Conservation (phyloP, 2,888 invertebrate species). For the Ochropleura plecta region DNA sequence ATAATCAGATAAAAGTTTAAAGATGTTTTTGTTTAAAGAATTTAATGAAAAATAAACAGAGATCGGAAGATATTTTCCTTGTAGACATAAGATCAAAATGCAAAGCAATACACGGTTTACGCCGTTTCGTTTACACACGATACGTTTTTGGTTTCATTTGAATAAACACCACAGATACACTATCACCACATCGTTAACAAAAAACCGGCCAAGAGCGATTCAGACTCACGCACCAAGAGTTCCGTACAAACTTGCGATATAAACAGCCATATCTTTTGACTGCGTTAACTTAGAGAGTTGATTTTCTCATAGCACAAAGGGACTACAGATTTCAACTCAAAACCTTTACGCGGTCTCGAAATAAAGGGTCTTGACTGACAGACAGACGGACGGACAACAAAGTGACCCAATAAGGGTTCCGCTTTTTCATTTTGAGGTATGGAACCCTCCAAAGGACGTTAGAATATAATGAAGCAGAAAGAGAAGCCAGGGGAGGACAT, state of each 20-base stretch:
- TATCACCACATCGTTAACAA: not conserved
- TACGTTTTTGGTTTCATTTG: constrained; percentile 17
- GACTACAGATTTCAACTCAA: too few relatives aligned
- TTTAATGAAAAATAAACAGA: not conserved
- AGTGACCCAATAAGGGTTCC: too few relatives aligned
- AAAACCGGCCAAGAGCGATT: not conserved
- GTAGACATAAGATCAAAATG: not conserved
- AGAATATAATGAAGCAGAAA: too few relatives aligned
- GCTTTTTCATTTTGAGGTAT: too few relatives aligned
- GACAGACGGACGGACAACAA: not conserved
- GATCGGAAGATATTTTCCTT: constrained; percentile 2
- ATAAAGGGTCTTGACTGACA: too few relatives aligned
- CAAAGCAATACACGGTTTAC: constrained; percentile 4
- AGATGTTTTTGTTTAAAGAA: not conserved
- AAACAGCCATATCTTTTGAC: too few relatives aligned
- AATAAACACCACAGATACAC: constrained; percentile 11
- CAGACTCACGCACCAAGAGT: too few relatives aligned
- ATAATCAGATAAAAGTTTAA: constrained; percentile 23
- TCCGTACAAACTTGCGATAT: too few relatives aligned
- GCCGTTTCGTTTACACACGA: constrained; percentile 8
- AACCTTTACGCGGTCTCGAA: too few relatives aligned
- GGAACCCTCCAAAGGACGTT: not conserved
- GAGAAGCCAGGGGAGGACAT: not conserved
- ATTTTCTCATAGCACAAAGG: too few relatives aligned
- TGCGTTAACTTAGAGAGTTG: too few relatives aligned